Base-by-base conservation (phyloP, 1,140 invertebrate genomes). In the Brachionus angularis region DNA sequence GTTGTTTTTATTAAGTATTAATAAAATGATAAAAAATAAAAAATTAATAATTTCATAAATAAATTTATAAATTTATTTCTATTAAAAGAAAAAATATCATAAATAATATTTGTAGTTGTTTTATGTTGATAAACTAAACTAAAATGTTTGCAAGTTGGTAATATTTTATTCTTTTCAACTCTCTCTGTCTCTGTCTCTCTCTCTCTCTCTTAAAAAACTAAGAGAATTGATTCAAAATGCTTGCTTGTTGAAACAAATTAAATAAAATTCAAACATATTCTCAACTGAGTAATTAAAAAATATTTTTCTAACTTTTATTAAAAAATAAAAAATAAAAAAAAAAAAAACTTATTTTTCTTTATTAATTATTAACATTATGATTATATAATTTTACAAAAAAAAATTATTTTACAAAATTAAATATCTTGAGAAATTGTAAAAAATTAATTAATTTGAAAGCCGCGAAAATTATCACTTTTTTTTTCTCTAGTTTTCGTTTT, bases 271-370 rank as follows among this genome's bases (percentile, higher is more conserved):
- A 58, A 39, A 33, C 12, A 39, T n/a, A 58, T 52, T 52, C 14
- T n/a, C 25, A 39, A 21, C 21, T 39, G 33, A 58, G 36, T 58
- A 58, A 39, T 39, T 58, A 58, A 58, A 39, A 21, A 29, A 23
- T 58, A 39, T 58, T 58, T 58, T 58, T 39, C 21, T 58, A 58
- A 55, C 52, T 55, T 58, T 58, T 52, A 52, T 52, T 52, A 52
- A 27, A 10, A 12, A 27, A 23, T 12, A 49, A 50, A 50, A 52
- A 52, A 52, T 29, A 27, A 29, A 29, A 29, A 23, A 16, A 52
- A 52, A 52, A 23, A 52, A 52, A 52, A 29, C 49, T 29, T n/a
- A 29, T 52, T 52, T 23, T 52, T 52, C 31, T 23, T 52, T 52
- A n/a, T n/a, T n/a, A n/a, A n/a, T n/a, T n/a, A n/a, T n/a, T n/a